Evolutionary conservation across 2,888 invertebrate genomes (phyloP), one percentile per base, ranked within the genome.

Genomic region (Acanthosepion esculentum): DNA sequence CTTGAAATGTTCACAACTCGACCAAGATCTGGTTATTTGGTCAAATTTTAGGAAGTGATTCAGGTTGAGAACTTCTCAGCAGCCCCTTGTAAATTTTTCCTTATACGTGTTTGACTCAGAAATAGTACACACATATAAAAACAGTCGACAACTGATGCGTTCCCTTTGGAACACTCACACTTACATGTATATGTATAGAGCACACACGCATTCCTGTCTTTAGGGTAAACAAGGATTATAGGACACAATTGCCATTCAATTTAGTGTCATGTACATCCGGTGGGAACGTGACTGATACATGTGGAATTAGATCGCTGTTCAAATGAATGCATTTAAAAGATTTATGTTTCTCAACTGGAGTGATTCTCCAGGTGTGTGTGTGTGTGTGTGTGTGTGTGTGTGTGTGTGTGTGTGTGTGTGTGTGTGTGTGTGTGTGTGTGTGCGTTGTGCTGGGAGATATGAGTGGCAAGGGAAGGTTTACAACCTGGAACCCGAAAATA

Each of bases 281-380:
- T 78, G n/a, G 78, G 78, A 78, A 78, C 78, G 78, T n/a, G 78
- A 78, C 78, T 78, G 15, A 15, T 78, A 78, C 78, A 78, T 78
- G 78, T n/a, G n/a, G 33, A 78, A 78, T 78, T 78, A 78, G 78
- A 78, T 78, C 78, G n/a, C n/a, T 78, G 78, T 78, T 78, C 78
- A 78, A 78, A 78, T 78, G 78, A 78, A 78, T n/a, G n/a, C n/a
- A n/a, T 78, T 78, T 78, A n/a, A 59, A n/a, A 78, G n/a, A 78
- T n/a, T 5, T 78, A 78, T 78, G n/a, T 12, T 78, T 78, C n/a
- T n/a, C 12, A 78, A 78, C 18, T 10, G n/a, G n/a, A 78, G 78
- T 1, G 78, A 78, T 33, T n/a, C 12, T 78, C n/a, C n/a, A 12
- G 18, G n/a, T n/a, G n/a, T 23, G 8, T 78, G n/a, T 78, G n/a